Evolutionary conservation across 2,888 invertebrate genomes (phyloP).

Genomic region (Amitus sp.): DNA sequence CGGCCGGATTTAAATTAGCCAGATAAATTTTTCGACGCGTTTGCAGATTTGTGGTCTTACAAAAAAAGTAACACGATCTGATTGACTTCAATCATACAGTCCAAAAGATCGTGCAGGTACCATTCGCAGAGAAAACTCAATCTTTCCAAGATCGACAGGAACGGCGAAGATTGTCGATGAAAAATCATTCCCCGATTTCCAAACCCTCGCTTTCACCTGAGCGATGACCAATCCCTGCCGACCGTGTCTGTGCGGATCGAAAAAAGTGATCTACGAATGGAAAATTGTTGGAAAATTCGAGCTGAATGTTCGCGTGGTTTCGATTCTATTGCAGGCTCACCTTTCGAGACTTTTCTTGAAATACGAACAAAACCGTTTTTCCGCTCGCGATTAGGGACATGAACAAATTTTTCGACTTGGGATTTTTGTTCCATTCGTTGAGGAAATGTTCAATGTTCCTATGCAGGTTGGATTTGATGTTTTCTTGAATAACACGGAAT

Average conservation of each 20-base stretch:
- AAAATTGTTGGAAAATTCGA: background rate
- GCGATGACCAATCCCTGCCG: conserved; percentile 67
- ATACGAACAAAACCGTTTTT: conserved; percentile 67
- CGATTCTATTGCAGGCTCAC: conserved; percentile 38
- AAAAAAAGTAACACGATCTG: conserved; percentile 68
- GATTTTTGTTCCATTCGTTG: conserved; percentile 64
- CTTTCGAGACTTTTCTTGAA: conserved; percentile 64
- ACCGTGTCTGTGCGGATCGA: conserved; percentile 67
- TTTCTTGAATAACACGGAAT: conserved; percentile 66
- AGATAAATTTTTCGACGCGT: conserved; percentile 15
- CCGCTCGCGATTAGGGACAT: conserved; percentile 68
- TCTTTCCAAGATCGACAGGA: conserved; percentile 50
- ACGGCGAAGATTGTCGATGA: background rate
- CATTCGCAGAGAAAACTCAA: conserved; percentile 66
- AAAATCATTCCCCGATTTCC: too few relatives aligned
- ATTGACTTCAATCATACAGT: conserved; percentile 62
- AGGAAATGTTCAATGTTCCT: conserved; percentile 64
- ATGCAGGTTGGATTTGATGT: conserved; percentile 62
- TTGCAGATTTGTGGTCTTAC: conserved; percentile 47
- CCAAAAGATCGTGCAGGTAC: conserved; percentile 61
- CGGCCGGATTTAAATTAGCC: conserved; percentile 31
- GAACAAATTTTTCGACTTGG: conserved; percentile 64
- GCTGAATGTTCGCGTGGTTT: too few relatives aligned
- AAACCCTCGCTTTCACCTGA: conserved; percentile 54
- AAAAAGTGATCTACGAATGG: conserved; percentile 63